Base-by-base conservation (phyloP, 2,888 invertebrate genomes). In the Dynastes maya region DNA sequence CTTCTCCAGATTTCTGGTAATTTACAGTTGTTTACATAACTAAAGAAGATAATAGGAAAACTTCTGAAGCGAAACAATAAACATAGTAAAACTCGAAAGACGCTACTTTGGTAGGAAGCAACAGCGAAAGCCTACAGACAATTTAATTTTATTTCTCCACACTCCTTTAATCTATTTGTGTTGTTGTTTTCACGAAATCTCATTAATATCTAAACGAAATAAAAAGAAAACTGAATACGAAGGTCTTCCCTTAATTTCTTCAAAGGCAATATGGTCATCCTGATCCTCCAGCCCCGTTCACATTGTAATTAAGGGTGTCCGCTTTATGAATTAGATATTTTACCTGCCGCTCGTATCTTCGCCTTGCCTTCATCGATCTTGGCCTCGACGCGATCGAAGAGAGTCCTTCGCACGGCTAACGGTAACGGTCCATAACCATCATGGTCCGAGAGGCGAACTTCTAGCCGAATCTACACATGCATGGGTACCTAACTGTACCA, bases 401-500 rank as follows among this genome's bases (percentile, higher is more conserved):
- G 32, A 55, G 53, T 40, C 51, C 27, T 29, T 27, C 49, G 8
- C 22, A 22, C 55, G 29, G 51, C 9, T 74, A 70, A 68, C 77
- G 74, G 79, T 77, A 79, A 78, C 79, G 72, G 80, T 65, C 72
- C 63, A 63, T 64, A 22, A 45, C 72, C 63, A 32, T 64, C 49
- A 45, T 67, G 0, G 45, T 8, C 27, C 49, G 64, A 13, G 40
- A 70, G 64, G 75, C 49, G 68, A 76, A 64, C 63, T 45, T 22
- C 16, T 5, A 27, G 22, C 70, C 70, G 13, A 8, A 11, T 2
- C 45, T 55, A 45, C 8, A 45, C 32, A 5, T 37, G 5, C 32
- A 5, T 5, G 5, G 32, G 32, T 37, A 37, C 80, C 82, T 82
- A 82, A 82, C 82, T 82, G 82, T 82, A 80, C 80, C 81, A 79